Evolutionary conservation across 2,888 invertebrate species (phyloP), one percentile per base, ranked within the genome.

Genomic region (Dione juno): DNA sequence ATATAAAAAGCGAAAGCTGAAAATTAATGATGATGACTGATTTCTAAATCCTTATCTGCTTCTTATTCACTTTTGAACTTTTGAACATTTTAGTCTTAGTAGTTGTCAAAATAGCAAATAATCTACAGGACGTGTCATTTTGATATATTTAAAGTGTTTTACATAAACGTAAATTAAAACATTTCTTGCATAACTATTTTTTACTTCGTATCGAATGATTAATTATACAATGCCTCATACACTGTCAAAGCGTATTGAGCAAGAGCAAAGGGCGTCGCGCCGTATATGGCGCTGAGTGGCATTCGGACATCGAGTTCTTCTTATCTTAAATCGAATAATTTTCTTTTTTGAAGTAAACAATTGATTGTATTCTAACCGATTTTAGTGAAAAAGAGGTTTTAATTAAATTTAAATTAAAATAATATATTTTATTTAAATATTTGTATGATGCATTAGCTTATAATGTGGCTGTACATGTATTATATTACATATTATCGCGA

Each of bases 191-290:
- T 37, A 35, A 10, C 16, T 14, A 19, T 40, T 35, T 37, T 50
- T 64, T 50, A 37, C 5, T 37, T 14, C 16, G 13, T 14, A 50
- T 14, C 50, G 35, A 50, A 52, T 50, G 64, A 50, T 50, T 50
- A 64, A 48, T 50, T 40, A 9, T 14, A 9, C 61, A 21, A 9
- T 50, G 37, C 19, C 50, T 37, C 19, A 21, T 64, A 11, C 11
- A 37, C 54, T 53, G 63, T 69, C 69, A 54, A 48, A 50, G 16
- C 16, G 45, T 40, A 64, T 69, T 69, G 69, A 21, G 64, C 40
- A 69, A 69, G 10, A 54, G 64, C 16, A 54, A 64, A 69, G 69
- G 63, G 64, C 69, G 64, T 19, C 50, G 50, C 21, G 53, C 63
- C 63, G 21, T 69, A 54, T 69, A 57, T 16, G 69, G 69, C 37